Percentiles rank a stretch among this genome's conserved stretches.
Evolutionary conservation across 2,888 invertebrate species (phyloP).

Genomic region (Eremobia ochroleuca): DNA sequence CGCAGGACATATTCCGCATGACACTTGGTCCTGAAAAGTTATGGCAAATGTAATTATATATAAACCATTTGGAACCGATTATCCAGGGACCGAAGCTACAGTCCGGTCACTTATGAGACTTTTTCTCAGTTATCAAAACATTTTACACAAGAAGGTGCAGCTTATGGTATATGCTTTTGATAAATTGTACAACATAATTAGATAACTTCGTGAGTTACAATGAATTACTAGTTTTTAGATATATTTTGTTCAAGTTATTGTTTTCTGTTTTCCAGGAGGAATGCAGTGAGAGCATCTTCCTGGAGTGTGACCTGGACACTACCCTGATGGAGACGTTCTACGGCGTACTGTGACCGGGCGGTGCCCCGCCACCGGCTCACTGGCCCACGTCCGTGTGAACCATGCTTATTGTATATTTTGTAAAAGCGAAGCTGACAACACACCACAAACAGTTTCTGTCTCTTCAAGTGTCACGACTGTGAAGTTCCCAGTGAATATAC

Average conservation of each 20-base stretch:
- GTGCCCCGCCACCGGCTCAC: slow-evolving; percentile 20
- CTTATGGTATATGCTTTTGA: not conserved
- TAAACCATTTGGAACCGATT: not conserved
- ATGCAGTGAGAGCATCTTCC: slow-evolving; percentile 87
- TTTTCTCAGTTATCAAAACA: not conserved
- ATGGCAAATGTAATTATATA: not conserved
- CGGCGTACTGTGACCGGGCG: slow-evolving; percentile 84
- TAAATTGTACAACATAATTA: not conserved
- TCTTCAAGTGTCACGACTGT: slow-evolving; percentile 43
- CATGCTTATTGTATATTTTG: slow-evolving; percentile 68
- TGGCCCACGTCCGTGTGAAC: slow-evolving; percentile 42
- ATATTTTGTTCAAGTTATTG: not conserved
- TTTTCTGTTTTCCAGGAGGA: slow-evolving; percentile 82
- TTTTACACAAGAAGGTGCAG: not conserved
- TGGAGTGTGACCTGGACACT: slow-evolving; percentile 88
- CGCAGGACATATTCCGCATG: too few species aligned
- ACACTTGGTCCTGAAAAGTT: too few species aligned
- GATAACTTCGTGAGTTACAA: not conserved
- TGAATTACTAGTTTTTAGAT: not conserved
- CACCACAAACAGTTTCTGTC: slow-evolving; percentile 52
- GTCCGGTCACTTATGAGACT: not conserved
- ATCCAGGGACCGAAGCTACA: not conserved
- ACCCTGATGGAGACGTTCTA: slow-evolving; percentile 88
- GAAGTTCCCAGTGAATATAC: slow-evolving; percentile 50
- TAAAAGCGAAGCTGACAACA: slow-evolving; percentile 68